Percentiles rank a stretch among this genome's conserved stretches.
These are phyloP conservation scores for Drosophila mimetica DNA, from an alignment of 2,888 invertebrate species.

Conservation along the genomic window DNA sequence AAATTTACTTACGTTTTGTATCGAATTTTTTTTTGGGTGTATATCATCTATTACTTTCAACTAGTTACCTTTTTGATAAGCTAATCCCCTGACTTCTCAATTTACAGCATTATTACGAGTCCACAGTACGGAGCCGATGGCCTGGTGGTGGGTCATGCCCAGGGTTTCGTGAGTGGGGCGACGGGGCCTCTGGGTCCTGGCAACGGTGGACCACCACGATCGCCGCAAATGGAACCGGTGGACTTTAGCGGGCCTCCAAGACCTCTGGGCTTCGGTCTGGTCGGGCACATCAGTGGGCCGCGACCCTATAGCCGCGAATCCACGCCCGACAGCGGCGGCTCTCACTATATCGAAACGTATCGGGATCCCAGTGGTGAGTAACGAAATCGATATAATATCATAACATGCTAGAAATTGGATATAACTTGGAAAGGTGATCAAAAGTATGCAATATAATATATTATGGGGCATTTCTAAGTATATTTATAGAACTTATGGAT, in stretches of 20 bases:
- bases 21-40: no score
- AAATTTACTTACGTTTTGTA: no score
- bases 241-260: slow-evolving; percentile 89
- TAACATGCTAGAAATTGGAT: no score
- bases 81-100: neutral
- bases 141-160: slow-evolving; percentile 85
- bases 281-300: slow-evolving; percentile 87
- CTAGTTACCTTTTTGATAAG: no score
- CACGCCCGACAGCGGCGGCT: slow-evolving; percentile 94
- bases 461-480: no score
- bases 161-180: slow-evolving; percentile 85
- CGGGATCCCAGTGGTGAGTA: slow-evolving; percentile 92
- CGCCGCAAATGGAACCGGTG: slow-evolving; percentile 89
- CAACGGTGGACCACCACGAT: slow-evolving; percentile 84
- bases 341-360: slow-evolving; percentile 94
- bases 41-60: no score
- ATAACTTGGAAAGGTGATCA: no score
- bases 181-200: slow-evolving; percentile 76
- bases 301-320: slow-evolving; percentile 93
- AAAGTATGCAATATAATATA: neutral
- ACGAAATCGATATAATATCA: neutral
- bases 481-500: no score
- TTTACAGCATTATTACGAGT: slow-evolving; percentile 84
- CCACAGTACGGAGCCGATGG: slow-evolving; percentile 86
- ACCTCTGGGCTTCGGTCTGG: slow-evolving; percentile 86